Base-by-base conservation (phyloP, 2,797 vertebrate species). In the Nannoperca australis region DNA sequence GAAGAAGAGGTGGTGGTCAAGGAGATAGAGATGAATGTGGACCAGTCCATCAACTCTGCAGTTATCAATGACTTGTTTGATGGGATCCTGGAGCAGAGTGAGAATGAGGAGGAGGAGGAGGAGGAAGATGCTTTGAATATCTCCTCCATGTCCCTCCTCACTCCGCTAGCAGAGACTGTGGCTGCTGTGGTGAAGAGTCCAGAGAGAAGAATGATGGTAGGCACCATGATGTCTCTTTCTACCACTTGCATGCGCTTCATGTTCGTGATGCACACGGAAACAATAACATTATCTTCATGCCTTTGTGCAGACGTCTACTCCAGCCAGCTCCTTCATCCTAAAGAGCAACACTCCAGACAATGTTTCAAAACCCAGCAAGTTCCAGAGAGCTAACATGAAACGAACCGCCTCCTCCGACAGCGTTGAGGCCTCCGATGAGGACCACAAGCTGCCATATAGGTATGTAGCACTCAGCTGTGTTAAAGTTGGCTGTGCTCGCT, bases 61-160 rank as follows among this genome's bases (percentile, higher is more conserved):
- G 95, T 99, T 14, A 99, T 99, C 89, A 97, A 94, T 32, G 95
- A 96, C 63, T 94, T 99, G 55, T 99, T 99, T 88, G 95, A 96
- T 30, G 95, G 94, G 24, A 92, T 96, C 68, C 92, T 98, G 84
- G 93, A 96, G 78, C 95, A 97, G 42, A 94, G 94, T 54, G 94
- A 87, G 3, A 93, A 87, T 79, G 84, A 90, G 0, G 87, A 82
- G 1, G 87, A 80, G 3, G 94, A 90, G 27, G 85, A 83, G 0
- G 93, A 95, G 72, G 97, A 98, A 84, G 97, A 97, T 73, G 91
- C 95, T 0, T 88, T 99, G 68, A 99, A 99, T 78, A 98, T 99
- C 93, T 99, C 98, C 32, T 99, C 98, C 0, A 99, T 99, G 98
- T 99, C 98, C 49, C 89, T 99, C 38, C 95, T 99, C 60, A 87